Evolutionary conservation across 2,113 vertebrate genomes (phyloP), one percentile per base, ranked within the genome.

Genomic region (Chiloscyllium plagiosum): DNA sequence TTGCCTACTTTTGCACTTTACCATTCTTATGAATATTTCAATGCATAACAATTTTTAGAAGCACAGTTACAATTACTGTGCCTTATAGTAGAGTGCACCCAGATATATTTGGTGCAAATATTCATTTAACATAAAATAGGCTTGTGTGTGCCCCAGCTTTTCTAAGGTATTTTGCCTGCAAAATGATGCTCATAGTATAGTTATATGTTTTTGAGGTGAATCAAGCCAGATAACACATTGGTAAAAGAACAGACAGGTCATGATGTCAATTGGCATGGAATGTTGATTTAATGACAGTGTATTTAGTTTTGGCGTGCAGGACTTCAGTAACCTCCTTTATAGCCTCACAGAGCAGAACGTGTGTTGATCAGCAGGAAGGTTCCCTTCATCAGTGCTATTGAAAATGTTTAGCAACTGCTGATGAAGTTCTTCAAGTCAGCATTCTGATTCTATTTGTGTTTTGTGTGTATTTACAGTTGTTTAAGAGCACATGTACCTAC

Each of bases 1-100:
- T 5, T 72, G 66, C 69, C 42, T 72, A 65, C 42, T 95, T 66
- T 72, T 72, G 22, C 94, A 95, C 94, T 72, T 72, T 95, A 29
- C 37, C 22, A 47, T n/a, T 24, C 42, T 95, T 72, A n/a, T 69
- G 94, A 95, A 52, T 72, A 72, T 72, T 95, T 95, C 69, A 95
- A 52, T 72, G 3, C 94, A 72, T 50, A 6, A 29, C 68, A 70
- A 50, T 69, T 61, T 90, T 90, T 52, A 70, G 20, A 50, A 66
- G 66, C 15, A 93, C 42, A 42, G 37, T 83, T 42, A 83, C 37
- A 83, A 17, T 0, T 83, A 6, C 76, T 15, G 20, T 42, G 4
- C 17, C 17, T 19, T 42, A 95, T 26, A 29, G 7, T 70, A 70
- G 33, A 52, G 61, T 33, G 61, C 56, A 92, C 33, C 42, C 42